Percentiles rank a stretch among this genome's conserved stretches.
These are phyloP conservation scores for Psilopogon haemacephalus DNA, from an alignment of 2,113 vertebrate species.

Conservation along the genomic window DNA sequence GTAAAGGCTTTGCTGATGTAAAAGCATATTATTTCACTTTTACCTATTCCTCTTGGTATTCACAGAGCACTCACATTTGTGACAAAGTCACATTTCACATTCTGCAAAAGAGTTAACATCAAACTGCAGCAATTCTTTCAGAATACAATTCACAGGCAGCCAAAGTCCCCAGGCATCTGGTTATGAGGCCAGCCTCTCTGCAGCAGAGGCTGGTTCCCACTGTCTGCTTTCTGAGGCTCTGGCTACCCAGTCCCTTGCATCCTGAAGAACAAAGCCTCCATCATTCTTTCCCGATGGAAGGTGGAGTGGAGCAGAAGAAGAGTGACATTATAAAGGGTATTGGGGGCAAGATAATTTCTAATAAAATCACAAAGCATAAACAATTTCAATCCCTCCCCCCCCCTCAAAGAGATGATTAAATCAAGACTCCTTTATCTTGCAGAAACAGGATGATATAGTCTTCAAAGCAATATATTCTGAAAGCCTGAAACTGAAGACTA, in stretches of 20 bases:
- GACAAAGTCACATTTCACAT: neutral
- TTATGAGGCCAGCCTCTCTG: neutral
- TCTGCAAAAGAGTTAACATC: neutral
- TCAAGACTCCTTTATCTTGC: neutral
- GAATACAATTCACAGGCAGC: neutral
- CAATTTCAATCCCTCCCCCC: neutral
- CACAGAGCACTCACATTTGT: neutral
- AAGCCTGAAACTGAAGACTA: neutral
- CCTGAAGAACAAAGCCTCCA: neutral
- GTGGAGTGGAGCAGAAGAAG: neutral
- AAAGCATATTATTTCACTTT: neutral
- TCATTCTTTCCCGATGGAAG: neutral
- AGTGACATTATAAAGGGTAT: neutral
- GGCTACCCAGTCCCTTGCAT: neutral
- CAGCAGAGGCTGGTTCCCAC: neutral
- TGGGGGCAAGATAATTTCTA: neutral
- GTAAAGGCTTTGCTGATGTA: neutral
- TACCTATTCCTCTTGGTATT: neutral
- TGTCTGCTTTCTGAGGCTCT: neutral
- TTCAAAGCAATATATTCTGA: neutral
- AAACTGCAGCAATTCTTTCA: neutral
- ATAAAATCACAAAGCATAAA: neutral
- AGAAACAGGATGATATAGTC: neutral
- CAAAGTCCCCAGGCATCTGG: neutral
- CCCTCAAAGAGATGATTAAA: neutral